These are phyloP conservation scores for Anhinga anhinga DNA, from an alignment of 2,113 vertebrate species.

Conservation along the genomic window DNA sequence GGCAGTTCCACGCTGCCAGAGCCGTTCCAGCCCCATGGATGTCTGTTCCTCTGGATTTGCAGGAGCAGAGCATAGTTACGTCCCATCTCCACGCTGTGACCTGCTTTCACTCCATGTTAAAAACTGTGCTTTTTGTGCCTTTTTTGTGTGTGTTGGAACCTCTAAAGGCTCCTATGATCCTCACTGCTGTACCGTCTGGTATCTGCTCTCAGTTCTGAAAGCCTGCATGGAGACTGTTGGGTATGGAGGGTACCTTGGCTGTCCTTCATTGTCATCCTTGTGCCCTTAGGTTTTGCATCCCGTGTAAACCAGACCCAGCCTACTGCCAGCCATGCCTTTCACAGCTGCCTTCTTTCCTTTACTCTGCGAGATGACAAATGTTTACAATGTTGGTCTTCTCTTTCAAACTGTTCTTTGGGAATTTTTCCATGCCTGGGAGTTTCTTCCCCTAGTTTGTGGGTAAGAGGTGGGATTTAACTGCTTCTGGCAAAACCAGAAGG, in stretches of 20 bases:
- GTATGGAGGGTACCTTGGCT: not conserved
- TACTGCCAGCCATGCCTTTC: not conserved
- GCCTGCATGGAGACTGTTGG: not conserved
- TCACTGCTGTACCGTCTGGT: not conserved
- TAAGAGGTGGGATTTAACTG: not conserved
- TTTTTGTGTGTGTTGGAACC: not conserved
- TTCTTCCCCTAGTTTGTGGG: not conserved
- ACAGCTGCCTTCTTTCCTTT: not conserved
- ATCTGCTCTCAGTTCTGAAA: not conserved
- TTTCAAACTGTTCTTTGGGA: not conserved
- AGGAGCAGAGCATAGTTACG: not conserved
- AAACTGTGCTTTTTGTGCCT: not conserved
- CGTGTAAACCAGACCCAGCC: not conserved
- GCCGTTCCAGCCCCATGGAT: accelerated
- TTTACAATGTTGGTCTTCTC: not conserved
- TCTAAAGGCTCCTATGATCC: not conserved
- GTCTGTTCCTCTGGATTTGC: not conserved
- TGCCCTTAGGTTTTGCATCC: not conserved
- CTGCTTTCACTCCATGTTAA: not conserved
- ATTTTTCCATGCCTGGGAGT: not conserved
- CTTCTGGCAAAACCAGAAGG: not conserved
- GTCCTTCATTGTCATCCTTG: not conserved
- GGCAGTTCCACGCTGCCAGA: not conserved
- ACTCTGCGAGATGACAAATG: not conserved
- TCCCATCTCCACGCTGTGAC: not conserved